Base-by-base conservation (phyloP, 1,140 invertebrate genomes). In the Gryon sp. region DNA sequence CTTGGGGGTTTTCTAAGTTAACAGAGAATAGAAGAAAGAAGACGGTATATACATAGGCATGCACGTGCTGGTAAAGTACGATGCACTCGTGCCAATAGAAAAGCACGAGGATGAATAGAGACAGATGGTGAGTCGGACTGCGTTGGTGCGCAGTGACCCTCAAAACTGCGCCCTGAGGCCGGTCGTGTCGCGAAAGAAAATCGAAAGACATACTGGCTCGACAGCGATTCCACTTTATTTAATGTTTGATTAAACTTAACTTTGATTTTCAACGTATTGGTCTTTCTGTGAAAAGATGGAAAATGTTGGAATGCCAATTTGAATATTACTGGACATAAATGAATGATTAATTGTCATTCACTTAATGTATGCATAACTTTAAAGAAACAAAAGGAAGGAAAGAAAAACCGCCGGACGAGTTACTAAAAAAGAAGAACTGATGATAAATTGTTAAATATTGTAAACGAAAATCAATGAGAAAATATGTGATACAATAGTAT, bases 201-300 rank as follows among this genome's bases (percentile, higher is more conserved):
- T 69, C 48, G 38, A 76, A 73, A 60, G 73, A 79, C 32, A 62
- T 43, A 36, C 30, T 20, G 57, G 45, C 70, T 59, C n/a, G 40
- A 60, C 62, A 45, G 70, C 76, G 57, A 73, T 57, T 76, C 66
- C 46, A 63, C 62, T 80, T 62, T 68, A 78, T 82, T 81, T 82
- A 79, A 79, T 82, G 82, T 83, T 82, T 85, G 81, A 85, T 85
- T 85, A 85, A 83, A 82, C 63, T 81, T 79, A 73, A 83, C 82
- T 82, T 80, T 63, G 66, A 72, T 77, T 68, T 59, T 48, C 50
- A 46, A 38, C 34, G 34, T 48, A 4, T 19, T 11, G 24, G 19
- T 5, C 20, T 45, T 8, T 34, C 8, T 19, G 19, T 12, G 22
- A 24, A 24, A 7, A 3, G 7, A 7, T 24, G 7, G 14, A 4